Evolutionary conservation across 2,888 invertebrate genomes (phyloP).

Genomic region (Aspidiotus rigidus): DNA sequence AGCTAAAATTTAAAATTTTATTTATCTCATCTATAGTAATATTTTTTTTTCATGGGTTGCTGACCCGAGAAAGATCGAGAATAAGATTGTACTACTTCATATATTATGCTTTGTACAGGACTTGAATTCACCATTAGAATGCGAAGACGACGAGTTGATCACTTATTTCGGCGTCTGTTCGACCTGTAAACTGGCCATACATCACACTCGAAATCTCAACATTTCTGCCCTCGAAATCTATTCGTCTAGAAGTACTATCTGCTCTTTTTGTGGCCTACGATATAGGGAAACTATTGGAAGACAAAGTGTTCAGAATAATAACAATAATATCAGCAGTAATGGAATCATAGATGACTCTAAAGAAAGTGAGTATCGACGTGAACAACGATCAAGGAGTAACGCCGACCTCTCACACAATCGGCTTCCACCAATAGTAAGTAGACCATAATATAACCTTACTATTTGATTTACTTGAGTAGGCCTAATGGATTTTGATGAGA

Average conservation of each 20-base stretch:
- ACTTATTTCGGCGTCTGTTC: conserved; percentile 36
- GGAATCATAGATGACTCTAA: conserved; percentile 35
- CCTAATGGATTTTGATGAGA: not conserved
- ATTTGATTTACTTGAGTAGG: no score
- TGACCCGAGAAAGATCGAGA: not conserved
- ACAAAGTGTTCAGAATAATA: conserved; percentile 32
- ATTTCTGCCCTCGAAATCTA: conserved; percentile 17
- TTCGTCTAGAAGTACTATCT: conserved; percentile 36
- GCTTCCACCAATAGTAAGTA: conserved; percentile 42
- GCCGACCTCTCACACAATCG: conserved; percentile 41
- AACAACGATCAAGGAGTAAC: conserved; percentile 40
- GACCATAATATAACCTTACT: not conserved
- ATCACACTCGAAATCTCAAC: conserved; percentile 20
- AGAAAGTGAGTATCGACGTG: conserved; percentile 39
- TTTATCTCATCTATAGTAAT: not conserved
- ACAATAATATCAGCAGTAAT: not conserved
- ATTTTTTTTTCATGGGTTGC: no score
- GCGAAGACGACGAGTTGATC: conserved; percentile 26
- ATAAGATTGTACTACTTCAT: no score
- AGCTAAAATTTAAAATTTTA: not conserved
- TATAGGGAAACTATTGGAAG: conserved; percentile 34
- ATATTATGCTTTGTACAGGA: not conserved
- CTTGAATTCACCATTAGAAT: conserved; percentile 6
- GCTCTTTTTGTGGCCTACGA: conserved; percentile 42
- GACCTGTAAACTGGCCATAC: conserved; percentile 35